Percentiles rank a stretch among this genome's conserved stretches.
Evolutionary conservation across 1,140 invertebrate genomes (phyloP).

Genomic region (Samia ricini): DNA sequence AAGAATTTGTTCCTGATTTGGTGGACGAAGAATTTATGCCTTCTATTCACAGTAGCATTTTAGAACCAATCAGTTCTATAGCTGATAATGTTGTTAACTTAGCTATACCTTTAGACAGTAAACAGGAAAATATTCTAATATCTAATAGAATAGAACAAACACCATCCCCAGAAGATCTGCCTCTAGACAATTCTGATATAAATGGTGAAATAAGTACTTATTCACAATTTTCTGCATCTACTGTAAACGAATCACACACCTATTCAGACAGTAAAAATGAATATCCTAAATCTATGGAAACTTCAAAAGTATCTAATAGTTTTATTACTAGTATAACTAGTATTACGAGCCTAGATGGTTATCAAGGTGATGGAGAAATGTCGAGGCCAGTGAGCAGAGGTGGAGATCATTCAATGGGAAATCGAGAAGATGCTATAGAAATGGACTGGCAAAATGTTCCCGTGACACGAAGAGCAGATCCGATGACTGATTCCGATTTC

Average conservation of each 20-base stretch:
- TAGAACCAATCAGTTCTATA: constrained; percentile 73
- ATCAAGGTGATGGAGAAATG: constrained; percentile 92
- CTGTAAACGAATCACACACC: constrained; percentile 70
- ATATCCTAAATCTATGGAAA: constrained; percentile 78
- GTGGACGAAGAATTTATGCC: constrained; percentile 74
- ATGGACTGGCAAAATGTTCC: constrained; percentile 78
- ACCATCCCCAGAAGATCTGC: constrained; percentile 89
- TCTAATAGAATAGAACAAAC: constrained; percentile 82
- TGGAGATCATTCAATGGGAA: constrained; percentile 81
- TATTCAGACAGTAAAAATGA: constrained; percentile 79
- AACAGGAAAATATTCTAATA: constrained; percentile 59
- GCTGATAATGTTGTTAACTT: constrained; percentile 79
- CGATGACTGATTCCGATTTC: constrained; percentile 93
- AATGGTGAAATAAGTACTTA: constrained; percentile 75
- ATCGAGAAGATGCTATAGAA: constrained; percentile 68
- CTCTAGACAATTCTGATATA: constrained; percentile 82
- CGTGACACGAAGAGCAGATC: constrained; percentile 81
- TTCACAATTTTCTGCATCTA: constrained; percentile 68
- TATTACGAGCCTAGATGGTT: constrained; percentile 91
- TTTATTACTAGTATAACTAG: constrained; percentile 91
- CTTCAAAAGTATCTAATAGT: constrained; percentile 81
- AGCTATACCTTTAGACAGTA: constrained; percentile 78
- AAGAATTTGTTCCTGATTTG: constrained; percentile 42
- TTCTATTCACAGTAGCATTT: constrained; percentile 75
- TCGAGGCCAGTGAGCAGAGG: constrained; percentile 87